Conservation (phyloP, 2,888 invertebrate species). For the Drosophila greeni region DNA sequence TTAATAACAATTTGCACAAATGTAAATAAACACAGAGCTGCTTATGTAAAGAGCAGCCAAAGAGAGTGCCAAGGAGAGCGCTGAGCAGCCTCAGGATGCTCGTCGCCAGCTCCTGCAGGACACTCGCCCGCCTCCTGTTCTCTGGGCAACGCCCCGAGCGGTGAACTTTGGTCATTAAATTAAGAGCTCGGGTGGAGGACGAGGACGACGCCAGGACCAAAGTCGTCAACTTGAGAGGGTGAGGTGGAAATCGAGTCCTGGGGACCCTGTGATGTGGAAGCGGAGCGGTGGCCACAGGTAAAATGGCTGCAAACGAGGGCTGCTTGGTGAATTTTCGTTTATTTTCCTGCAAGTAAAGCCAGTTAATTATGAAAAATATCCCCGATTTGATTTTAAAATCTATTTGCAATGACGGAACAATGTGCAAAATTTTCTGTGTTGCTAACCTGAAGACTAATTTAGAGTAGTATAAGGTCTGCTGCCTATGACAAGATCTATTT, state of each 20-base stretch:
- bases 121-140: conserved; percentile 19
- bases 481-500: background rate
- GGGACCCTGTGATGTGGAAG: background rate
- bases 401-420: background rate
- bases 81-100: too few species aligned
- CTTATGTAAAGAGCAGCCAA: conserved; percentile 59
- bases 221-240: conserved; percentile 9
- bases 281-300: too few species aligned
- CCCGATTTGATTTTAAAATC: background rate
- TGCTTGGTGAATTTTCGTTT: background rate
- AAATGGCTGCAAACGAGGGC: too few species aligned
- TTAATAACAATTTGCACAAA: conserved; percentile 73
- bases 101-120: conserved; percentile 10
- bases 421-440: background rate
- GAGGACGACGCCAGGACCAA: conserved; percentile 12
- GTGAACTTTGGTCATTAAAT: conserved; percentile 71
- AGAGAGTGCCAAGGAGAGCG: too few species aligned
- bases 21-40: conserved; percentile 68
- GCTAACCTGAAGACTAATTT: background rate
- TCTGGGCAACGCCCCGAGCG: conserved; percentile 57
- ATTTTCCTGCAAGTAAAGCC: too few species aligned
- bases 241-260: conserved; percentile 15
- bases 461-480: background rate
- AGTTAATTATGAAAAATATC: too few species aligned
- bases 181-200: conserved; percentile 64